A percentile compares a stretch with the other conserved stretches of the same genome.
These are phyloP conservation scores for Drosophila austrosaltans DNA, from an alignment of 2,888 invertebrate genomes.

Conservation along the genomic window DNA sequence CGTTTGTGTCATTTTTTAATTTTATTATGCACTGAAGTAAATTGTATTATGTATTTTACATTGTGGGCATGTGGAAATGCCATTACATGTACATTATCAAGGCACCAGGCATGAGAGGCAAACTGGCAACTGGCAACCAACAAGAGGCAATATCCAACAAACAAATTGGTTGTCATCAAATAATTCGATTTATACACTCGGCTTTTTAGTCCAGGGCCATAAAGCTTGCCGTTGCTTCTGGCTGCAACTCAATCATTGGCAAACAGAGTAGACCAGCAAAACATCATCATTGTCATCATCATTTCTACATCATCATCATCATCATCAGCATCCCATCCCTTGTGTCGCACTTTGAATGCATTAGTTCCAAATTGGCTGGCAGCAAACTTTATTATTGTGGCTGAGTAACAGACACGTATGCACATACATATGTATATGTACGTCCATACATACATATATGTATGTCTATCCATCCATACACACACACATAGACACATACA, in stretches of 20 bases:
- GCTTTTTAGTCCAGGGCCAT: slow-evolving; percentile 43
- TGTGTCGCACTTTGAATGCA: slow-evolving; percentile 54
- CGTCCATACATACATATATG: background rate
- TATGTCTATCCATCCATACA: background rate
- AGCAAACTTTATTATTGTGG: slow-evolving; percentile 57
- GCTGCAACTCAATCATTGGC: slow-evolving; percentile 47
- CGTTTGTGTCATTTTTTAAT: slow-evolving; percentile 53
- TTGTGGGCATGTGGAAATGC: slow-evolving; percentile 29
- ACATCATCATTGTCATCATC: background rate
- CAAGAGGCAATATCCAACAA: slow-evolving; percentile 8
- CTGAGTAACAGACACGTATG: slow-evolving; percentile 29
- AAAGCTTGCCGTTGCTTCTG: background rate
- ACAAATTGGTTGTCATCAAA: slow-evolving; percentile 37
- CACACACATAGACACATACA: background rate
- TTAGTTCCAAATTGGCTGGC: slow-evolving; percentile 60
- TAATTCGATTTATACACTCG: slow-evolving; percentile 56
- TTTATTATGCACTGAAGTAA: slow-evolving; percentile 62
- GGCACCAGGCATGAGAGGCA: background rate
- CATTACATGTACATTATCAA: slow-evolving; percentile 20
- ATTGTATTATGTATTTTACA: slow-evolving; percentile 50
- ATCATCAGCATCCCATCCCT: slow-evolving; percentile 15
- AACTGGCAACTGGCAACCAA: background rate
- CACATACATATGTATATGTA: background rate
- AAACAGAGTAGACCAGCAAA: slow-evolving; percentile 21
- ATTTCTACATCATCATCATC: background rate